Base-by-base conservation (phyloP, 1,140 invertebrate genomes). In the Medauroidea extradentata region DNA sequence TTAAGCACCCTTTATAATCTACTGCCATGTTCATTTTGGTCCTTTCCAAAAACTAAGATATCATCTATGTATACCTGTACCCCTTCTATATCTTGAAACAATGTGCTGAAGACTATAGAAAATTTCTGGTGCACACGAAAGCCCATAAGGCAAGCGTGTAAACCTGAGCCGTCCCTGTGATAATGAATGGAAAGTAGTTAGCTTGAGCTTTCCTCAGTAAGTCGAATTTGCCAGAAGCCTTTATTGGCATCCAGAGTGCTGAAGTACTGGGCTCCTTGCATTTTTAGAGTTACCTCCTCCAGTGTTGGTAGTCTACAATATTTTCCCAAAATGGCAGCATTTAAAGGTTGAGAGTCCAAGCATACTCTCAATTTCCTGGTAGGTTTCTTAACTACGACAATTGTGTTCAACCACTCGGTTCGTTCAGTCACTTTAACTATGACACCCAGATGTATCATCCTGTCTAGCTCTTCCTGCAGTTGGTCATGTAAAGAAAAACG, bases 351-450 rank as follows among this genome's bases (percentile, higher is more conserved):
- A 75, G 76, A 82, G 67, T 83, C 79, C 1, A 68, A 72, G 64
- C 78, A 80, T 27, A 82, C 68, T 18, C 79, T 59, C 29, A 75
- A 61, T 16, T 65, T 61, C 9, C 73, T 74, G 62, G 81, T 66
- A 1, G 68, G 49, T 59, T 82, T 82, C 18, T 67, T 29, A 0
- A 81, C 73, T n/a, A n/a, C n/a, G 2, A 74, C 65, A 0, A 83
- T 64, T 0, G 78, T 78, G 4, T 78, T 73, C 5, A 74, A 77
- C 79, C 78, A 83, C 41, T 78, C 70, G n/a, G 70, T 73, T 59
- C 61, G 59, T 46, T 72, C 50, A 16, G 3, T 66, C 16, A 78
- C 70, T 49, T 65, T 64, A 16, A 78, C n/a, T n/a, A n/a, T 71
- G 18, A 76, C 67, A 29, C 73, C 72, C 53, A 65, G 54, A 8